These are phyloP conservation scores for Pedetes capensis DNA, from an alignment of 2,113 vertebrate species.

Conservation along the genomic window DNA sequence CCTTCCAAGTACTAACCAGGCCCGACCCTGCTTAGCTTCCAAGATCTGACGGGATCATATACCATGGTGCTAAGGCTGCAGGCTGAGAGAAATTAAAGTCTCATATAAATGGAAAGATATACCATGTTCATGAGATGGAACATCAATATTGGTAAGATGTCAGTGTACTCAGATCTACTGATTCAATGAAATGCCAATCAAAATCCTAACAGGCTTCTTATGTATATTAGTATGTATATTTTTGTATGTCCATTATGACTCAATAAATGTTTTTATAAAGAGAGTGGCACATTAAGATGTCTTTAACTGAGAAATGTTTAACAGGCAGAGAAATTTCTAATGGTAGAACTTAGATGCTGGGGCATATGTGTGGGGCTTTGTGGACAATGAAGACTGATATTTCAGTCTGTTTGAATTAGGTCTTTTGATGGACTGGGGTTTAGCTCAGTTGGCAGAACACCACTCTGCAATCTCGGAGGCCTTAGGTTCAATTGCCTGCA, in stretches of 20 bases:
- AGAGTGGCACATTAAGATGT: not conserved
- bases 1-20: too few species aligned
- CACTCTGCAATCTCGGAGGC: too few species aligned
- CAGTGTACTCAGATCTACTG: too few species aligned
- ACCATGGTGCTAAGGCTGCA: too few species aligned
- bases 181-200: not conserved
- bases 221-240: too few species aligned
- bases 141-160: too few species aligned
- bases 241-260: not conserved
- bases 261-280: not conserved
- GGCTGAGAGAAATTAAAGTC: not conserved
- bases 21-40: too few species aligned
- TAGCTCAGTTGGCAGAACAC: too few species aligned
- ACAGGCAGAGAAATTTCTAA: not conserved
- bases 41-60: too few species aligned
- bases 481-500: too few species aligned
- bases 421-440: not conserved
- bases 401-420: not conserved
- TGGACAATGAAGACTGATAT: not conserved
- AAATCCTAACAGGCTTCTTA: not conserved
- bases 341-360: not conserved
- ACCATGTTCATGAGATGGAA: too few species aligned
- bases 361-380: not conserved
- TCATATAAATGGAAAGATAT: too few species aligned
- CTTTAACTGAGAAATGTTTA: not conserved